phyloP scores from a whole-genome alignment of 2,113 vertebrate species.

The Seriola dumerili region DNA sequence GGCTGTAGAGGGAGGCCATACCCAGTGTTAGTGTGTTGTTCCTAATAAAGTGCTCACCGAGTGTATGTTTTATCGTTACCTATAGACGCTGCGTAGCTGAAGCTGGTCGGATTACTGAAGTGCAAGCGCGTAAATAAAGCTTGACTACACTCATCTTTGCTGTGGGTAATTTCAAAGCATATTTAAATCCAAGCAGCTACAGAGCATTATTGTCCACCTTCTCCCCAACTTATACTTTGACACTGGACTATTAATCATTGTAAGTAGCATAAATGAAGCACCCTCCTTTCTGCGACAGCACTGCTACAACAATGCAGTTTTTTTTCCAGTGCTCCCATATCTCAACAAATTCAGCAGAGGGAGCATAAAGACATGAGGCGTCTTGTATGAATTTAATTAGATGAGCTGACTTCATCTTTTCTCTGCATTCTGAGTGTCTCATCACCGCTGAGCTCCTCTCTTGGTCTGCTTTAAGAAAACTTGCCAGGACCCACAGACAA shows the following conservation, averaged over 20 bases:
- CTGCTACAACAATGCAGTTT: constrained; percentile 28
- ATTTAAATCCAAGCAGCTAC: constrained; percentile 23
- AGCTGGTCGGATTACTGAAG: background rate
- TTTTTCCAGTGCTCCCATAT: background rate
- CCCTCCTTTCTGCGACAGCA: background rate
- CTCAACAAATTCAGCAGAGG: constrained; percentile 39
- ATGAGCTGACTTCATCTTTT: constrained; percentile 36
- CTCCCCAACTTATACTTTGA: constrained; percentile 30
- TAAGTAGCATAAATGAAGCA: constrained; percentile 25
- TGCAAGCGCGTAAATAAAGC: background rate
- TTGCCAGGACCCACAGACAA: constrained; percentile 33
- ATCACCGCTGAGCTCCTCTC: constrained; percentile 39
- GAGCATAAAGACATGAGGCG: constrained; percentile 21
- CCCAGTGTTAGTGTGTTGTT: background rate
- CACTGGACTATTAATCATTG: constrained; percentile 22
- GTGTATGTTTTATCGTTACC: background rate
- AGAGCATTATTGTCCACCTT: constrained; percentile 4
- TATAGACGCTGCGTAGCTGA: background rate
- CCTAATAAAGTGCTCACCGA: background rate
- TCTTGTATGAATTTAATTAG: constrained; percentile 48
- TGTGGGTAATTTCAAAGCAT: background rate
- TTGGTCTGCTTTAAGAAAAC: constrained; percentile 30
- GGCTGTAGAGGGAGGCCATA: background rate
- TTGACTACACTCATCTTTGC: background rate
- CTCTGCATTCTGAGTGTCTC: constrained; percentile 39